Evolutionary conservation across 2,888 invertebrate species (phyloP), one percentile per base, ranked within the genome.

Genomic region (Mystacides longicornis): DNA sequence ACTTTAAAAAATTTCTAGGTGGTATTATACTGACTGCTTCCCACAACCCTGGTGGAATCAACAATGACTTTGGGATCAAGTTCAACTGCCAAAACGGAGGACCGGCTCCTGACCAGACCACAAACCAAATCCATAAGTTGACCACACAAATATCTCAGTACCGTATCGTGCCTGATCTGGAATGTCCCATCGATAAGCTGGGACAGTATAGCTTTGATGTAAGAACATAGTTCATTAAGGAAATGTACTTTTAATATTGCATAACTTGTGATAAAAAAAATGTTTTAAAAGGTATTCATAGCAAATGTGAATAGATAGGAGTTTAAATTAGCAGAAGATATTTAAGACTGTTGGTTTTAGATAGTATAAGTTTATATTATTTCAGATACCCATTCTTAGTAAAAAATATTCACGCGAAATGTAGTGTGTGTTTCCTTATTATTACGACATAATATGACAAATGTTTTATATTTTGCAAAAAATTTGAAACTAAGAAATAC

Each of bases 1-100:
- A n/a, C n/a, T 37, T 37, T 14, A 14, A n/a, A 5, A 31, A 19
- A 7, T 33, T 49, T 33, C 14, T 23, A 80, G 97, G 97, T 63
- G 99, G 98, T 11, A 97, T 99, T 64, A 89, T 99, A 42, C 78
- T 99, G 43, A 99, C 99, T 0, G 99, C 99, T 0, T 96, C 96
- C 16, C 99, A 99, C 73, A 99, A 99, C 74, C 99, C 99, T 1
- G 99, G 99, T 52, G 99, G 99, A 31, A 93, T 93, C 5, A 82
- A 95, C 67, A 90, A 91, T 62, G 99, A 99, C 74, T 99, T 99
- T 70, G 99, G 99, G 51, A 97, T 99, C 66, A 99, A 99, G 73
- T 99, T 92, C 74, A 99, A 99, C 76, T 92, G 89, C 64, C 85
- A 90, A 59, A 99, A 99, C 72, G 99, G 99, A 52, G 99, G 94